Percentiles rank a stretch among this genome's conserved stretches.
Conservation (phyloP, 1,140 invertebrate species). For the Dermatophagoides farinae region DNA sequence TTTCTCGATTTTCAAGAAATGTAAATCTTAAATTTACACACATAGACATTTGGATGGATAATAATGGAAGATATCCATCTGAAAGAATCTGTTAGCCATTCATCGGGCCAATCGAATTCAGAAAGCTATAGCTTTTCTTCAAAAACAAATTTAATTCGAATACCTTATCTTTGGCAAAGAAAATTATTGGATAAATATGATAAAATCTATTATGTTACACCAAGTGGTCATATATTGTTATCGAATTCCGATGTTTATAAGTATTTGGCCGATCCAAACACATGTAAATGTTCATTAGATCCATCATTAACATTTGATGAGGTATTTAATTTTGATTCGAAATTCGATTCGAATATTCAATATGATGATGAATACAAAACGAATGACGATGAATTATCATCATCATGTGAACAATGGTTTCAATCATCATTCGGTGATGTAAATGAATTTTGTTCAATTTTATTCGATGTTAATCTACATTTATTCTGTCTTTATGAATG, state of each 20-base stretch:
- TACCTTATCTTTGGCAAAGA: not conserved
- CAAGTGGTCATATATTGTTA: constrained; percentile 1
- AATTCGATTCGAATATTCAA: not conserved
- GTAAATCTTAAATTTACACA: too few relatives aligned
- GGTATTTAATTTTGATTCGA: not conserved
- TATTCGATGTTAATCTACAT: not conserved
- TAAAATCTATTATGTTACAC: not conserved
- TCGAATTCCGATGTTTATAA: not conserved
- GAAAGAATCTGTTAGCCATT: too few relatives aligned
- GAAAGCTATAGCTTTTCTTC: too few relatives aligned
- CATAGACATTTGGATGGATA: too few relatives aligned
- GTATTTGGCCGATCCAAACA: not conserved
- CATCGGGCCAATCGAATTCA: too few relatives aligned
- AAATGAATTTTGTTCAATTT: not conserved
- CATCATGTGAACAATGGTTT: not conserved
- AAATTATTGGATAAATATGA: not conserved
- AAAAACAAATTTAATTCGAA: not conserved
- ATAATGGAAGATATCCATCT: too few relatives aligned
- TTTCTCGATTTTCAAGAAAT: too few relatives aligned
- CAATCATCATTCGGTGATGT: not conserved
- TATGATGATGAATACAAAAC: too few relatives aligned
- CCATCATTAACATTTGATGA: not conserved
- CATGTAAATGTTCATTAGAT: constrained; percentile 1
- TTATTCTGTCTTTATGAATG: not conserved
- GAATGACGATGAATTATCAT: not conserved